These are phyloP conservation scores for Allophyes oxyacanthae DNA, from an alignment of 2,888 invertebrate species.

Conservation along the genomic window DNA sequence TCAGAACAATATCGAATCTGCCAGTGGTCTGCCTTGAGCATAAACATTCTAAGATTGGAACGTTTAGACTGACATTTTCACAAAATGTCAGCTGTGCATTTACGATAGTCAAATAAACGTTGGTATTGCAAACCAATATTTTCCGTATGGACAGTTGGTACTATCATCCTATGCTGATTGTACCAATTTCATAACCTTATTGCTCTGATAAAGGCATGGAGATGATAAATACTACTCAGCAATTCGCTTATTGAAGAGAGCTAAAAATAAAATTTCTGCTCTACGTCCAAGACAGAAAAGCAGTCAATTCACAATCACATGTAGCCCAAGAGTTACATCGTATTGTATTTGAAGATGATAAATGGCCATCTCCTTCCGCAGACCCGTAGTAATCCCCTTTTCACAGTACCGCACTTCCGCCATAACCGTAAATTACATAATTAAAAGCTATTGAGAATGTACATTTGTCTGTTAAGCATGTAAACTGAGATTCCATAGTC, in stretches of 20 bases:
- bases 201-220: no score
- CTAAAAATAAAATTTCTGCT: no score
- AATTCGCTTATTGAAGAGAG: neutral
- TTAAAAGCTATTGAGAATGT: no score
- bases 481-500: neutral
- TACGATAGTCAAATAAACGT: slow-evolving; percentile 14
- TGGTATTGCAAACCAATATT: slow-evolving; percentile 20
- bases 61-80: slow-evolving; percentile 60
- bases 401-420: no score
- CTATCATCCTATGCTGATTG: neutral
- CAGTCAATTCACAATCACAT: no score
- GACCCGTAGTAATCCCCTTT: no score
- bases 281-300: no score
- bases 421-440: no score
- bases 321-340: no score
- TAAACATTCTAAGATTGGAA: slow-evolving; percentile 63
- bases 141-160: neutral
- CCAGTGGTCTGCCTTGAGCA: slow-evolving; percentile 65
- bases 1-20: slow-evolving; percentile 62
- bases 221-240: no score
- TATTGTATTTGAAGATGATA: no score
- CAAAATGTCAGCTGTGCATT: slow-evolving; percentile 61
- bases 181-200: neutral
- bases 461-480: neutral
- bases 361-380: no score